phyloP scores from a whole-genome alignment of 2,797 vertebrate species.

The Myotis planiceps region DNA sequence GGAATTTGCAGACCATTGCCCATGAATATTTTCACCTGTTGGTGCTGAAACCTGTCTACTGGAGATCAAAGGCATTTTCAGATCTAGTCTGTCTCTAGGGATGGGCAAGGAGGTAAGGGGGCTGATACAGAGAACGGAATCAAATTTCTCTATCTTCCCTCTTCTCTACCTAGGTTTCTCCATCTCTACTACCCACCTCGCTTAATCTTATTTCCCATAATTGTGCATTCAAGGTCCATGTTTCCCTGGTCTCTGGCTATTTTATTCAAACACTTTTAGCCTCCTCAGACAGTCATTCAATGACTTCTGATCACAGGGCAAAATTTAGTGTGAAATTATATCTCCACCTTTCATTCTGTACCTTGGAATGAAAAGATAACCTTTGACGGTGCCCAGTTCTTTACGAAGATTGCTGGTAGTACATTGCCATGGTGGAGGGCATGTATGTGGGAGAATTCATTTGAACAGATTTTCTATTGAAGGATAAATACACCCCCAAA shows the following conservation, averaged over 20 bases:
- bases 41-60: conserved; percentile 15
- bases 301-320: neutral
- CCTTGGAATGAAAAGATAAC: conserved; percentile 22
- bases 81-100: neutral
- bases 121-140: neutral
- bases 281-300: neutral
- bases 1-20: neutral
- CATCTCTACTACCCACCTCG: neutral
- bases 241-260: neutral
- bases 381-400: neutral
- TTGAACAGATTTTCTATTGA: conserved; percentile 57
- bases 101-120: neutral
- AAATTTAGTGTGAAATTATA: neutral
- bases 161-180: neutral
- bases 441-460: conserved; percentile 19
- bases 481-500: conserved; percentile 59
- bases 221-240: conserved; percentile 43
- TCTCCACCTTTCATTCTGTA: neutral
- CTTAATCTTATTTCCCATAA: neutral
- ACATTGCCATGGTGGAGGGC: neutral
- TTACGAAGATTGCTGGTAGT: neutral
- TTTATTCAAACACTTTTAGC: conserved; percentile 12
- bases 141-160: neutral
- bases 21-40: conserved; percentile 28
- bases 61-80: conserved; percentile 57